Base-by-base conservation (phyloP, 2,888 invertebrate genomes). In the Mesorhabditis belari region DNA sequence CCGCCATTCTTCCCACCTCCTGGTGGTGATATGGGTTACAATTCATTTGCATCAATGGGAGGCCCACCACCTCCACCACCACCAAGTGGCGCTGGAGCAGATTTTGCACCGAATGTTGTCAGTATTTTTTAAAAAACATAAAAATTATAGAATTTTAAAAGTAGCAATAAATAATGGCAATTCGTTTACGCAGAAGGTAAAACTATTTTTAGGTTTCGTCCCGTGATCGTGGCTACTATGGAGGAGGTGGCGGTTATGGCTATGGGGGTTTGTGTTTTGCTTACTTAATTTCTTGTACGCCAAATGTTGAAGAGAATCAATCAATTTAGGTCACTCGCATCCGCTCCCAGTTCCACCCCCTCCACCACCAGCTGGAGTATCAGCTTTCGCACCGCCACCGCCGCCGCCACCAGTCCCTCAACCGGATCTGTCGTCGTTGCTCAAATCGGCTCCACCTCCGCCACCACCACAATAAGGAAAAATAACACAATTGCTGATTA, bases 311-410 rank as follows among this genome's bases (percentile, higher is more conserved):
- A 65, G 70, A 26, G 57, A 57, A 5, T 58, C 60, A 23, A n/a
- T n/a, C n/a, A n/a, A 12, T 54, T 24, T 23, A 53, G 26, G 23
- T 19, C 57, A 52, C 35, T 63, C 65, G 64, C n/a, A n/a, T n/a
- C 72, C 74, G 29, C 61, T 71, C 57, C 75, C 75, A 3, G 74
- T 74, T 3, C 75, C 75, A 17, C 75, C 75, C 19, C 74, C 72
- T 2, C 66, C 69, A 27, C 58, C 59, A 12, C 58, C 65, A 6
- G 57, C 51, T 27, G 61, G 59, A 21, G 66, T 62, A 25, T 55
- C 60, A 23, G 62, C 65, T 52, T 66, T 67, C 56, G 69, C 73
- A 9, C 73, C 73, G 9, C 73, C 73, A 27, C 73, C 73, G 0
- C 73, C 73, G 21, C 73, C 73, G 3, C 68, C 68, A 24, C 67